These are phyloP conservation scores for Haplochromis vanheusdeni DNA, from an alignment of 2,113 vertebrate species.

Conservation along the genomic window DNA sequence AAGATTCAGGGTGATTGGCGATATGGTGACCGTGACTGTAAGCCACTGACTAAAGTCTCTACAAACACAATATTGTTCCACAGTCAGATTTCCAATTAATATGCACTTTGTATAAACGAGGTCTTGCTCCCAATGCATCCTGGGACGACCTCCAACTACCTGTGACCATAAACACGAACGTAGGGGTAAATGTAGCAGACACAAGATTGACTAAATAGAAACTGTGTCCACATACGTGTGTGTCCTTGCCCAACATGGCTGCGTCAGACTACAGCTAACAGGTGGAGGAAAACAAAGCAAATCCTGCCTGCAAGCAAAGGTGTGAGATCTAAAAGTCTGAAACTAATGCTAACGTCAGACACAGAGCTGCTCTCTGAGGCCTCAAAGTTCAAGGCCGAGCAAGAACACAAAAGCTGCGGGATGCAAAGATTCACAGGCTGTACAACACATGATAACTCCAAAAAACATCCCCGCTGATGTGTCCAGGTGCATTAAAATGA, in stretches of 20 bases:
- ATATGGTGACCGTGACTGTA: background rate
- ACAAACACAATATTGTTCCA: background rate
- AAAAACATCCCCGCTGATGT: background rate
- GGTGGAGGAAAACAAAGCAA: background rate
- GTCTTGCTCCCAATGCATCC: background rate
- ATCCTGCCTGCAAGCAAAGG: background rate
- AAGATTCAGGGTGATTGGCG: no score
- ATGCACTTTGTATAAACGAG: background rate
- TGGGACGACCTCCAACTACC: background rate
- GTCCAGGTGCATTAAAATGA: background rate
- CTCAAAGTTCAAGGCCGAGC: background rate
- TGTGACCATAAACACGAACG: background rate
- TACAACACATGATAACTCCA: background rate
- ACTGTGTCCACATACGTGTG: background rate
- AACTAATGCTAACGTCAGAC: background rate
- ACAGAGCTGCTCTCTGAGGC: background rate
- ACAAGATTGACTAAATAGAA: background rate
- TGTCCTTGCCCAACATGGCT: rapidly evolving
- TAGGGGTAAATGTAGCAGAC: background rate
- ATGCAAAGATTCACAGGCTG: background rate
- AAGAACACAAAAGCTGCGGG: background rate
- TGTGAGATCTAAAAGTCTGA: background rate
- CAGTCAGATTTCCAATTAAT: background rate
- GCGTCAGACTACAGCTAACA: background rate
- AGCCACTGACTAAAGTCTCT: background rate